These are phyloP conservation scores for Mobula birostris DNA, from an alignment of 2,113 vertebrate species.

Conservation along the genomic window DNA sequence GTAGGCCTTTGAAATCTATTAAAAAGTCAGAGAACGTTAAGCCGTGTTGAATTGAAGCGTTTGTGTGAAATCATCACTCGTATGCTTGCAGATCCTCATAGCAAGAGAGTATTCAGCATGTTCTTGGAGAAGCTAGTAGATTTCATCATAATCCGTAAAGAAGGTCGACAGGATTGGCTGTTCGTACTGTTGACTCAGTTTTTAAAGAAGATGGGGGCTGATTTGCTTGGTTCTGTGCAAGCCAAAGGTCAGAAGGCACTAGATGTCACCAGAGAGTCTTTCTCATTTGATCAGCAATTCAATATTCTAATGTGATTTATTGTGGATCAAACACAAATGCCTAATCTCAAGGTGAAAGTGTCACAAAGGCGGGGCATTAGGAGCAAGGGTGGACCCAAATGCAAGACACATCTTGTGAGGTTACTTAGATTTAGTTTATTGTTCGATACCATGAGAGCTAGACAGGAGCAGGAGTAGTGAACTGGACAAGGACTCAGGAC, in stretches of 20 bases:
- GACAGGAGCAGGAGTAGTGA: too few species aligned
- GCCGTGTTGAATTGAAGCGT: conserved; percentile 93
- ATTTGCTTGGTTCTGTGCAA: conserved; percentile 92
- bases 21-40: conserved; percentile 91
- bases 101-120: conserved; percentile 99
- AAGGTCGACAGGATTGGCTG: conserved; percentile 96
- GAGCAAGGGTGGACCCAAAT: too few species aligned
- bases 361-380: too few species aligned
- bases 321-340: conserved; percentile 97
- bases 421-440: too few species aligned
- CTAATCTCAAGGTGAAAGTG: conserved; percentile 94
- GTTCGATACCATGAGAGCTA: too few species aligned
- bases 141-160: conserved; percentile 90
- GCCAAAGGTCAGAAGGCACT: conserved; percentile 96
- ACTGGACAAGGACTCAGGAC: too few species aligned
- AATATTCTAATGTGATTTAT: conserved; percentile 98
- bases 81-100: conserved; percentile 98
- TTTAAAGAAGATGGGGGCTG: conserved; percentile 96
- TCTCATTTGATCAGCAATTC: conserved; percentile 97
- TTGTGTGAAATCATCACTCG: conserved; percentile 97
- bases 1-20: conserved; percentile 90
- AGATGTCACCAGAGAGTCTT: conserved; percentile 92
- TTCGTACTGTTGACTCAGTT: conserved; percentile 94
- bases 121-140: conserved; percentile 97
- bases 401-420: too few species aligned